Base-by-base conservation (phyloP, 2,888 invertebrate species). In the Tyria jacobaeae region DNA sequence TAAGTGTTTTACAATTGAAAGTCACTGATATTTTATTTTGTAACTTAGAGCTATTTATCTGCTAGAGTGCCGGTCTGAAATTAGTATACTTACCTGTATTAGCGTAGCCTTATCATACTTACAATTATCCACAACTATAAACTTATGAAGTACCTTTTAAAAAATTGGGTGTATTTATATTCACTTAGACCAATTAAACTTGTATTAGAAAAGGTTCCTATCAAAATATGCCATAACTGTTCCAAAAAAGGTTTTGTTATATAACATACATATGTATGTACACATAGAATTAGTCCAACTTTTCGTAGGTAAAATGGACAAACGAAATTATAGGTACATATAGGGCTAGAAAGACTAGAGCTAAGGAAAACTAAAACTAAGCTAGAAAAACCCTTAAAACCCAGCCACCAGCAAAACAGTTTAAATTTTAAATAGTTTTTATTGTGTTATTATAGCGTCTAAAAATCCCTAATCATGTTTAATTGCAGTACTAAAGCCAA, bases 1-100 rank as follows among this genome's bases (percentile, higher is more conserved):
- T 57, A 66, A 62, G 62, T 61, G 55, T 55, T n/a, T 39, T 64
- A 57, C 17, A 48, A 48, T 63, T 57, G 24, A 17, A 50, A 62
- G 35, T 60, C 41, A 50, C 41, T 51, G 44, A 51, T 41, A 21
- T 55, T 37, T n/a, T 44, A 54, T 52, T 60, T 47, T 7, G 27
- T 47, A 54, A 31, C 34, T 56, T 12, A 15, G 24, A 48, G 44
- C 35, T 9, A 3, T 27, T 3, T 55, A 44, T 44, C 15, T 41
- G 44, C 14, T 31, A 44, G 0, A 44, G 55, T 14, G 9, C 9
- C 6, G 14, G 44, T 55, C 21, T 15, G 21, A 4, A 37, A 17
- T n/a, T 17, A 21, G 12, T 21, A 9, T 21, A 21, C 21, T 21
- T 44, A 21, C 21, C 9, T 44, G 5, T 54, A 44, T 44, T 54